Conservation (phyloP, 2,888 invertebrate genomes). For the Polydrusus tereticollis region DNA sequence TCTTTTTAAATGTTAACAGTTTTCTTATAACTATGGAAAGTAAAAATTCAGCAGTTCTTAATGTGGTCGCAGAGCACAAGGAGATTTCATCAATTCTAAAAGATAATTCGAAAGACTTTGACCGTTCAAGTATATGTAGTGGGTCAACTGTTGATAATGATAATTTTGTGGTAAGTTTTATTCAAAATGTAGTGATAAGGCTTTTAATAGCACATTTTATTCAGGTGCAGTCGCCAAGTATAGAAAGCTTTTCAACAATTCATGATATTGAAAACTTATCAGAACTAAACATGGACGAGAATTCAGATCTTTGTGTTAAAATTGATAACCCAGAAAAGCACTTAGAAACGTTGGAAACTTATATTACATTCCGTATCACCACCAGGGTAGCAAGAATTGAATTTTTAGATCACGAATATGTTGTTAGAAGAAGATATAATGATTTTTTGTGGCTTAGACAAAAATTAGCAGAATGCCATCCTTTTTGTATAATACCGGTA, state of each 20-base stretch:
- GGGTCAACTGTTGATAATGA: slow-evolving; percentile 59
- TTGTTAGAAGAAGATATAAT: slow-evolving; percentile 78
- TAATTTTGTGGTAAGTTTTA: slow-evolving; percentile 62
- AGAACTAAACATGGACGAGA: slow-evolving; percentile 70
- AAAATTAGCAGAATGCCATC: slow-evolving; percentile 75
- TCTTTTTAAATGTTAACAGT: slow-evolving; percentile 1
- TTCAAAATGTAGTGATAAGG: slow-evolving; percentile 15
- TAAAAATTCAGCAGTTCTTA: slow-evolving; percentile 65
- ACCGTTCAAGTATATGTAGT: slow-evolving; percentile 62
- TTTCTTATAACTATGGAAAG: slow-evolving; percentile 53
- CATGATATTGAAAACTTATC: slow-evolving; percentile 71
- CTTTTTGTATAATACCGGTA: slow-evolving; percentile 78
- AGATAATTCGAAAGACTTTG: slow-evolving; percentile 62
- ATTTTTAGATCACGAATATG: slow-evolving; percentile 74
- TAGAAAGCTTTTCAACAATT: slow-evolving; percentile 73
- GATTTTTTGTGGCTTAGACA: slow-evolving; percentile 80
- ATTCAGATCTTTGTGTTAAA: slow-evolving; percentile 74
- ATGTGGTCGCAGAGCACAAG: slow-evolving; percentile 66
- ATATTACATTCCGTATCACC: slow-evolving; percentile 78
- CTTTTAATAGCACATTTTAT: slow-evolving; percentile 30
- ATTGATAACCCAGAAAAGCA: slow-evolving; percentile 83
- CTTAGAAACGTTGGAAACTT: slow-evolving; percentile 78
- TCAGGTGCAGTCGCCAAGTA: slow-evolving; percentile 71
- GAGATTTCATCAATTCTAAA: slow-evolving; percentile 61
- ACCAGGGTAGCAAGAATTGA: slow-evolving; percentile 77